Conservation (phyloP, 1,140 invertebrate genomes). For the Myzus persicae region DNA sequence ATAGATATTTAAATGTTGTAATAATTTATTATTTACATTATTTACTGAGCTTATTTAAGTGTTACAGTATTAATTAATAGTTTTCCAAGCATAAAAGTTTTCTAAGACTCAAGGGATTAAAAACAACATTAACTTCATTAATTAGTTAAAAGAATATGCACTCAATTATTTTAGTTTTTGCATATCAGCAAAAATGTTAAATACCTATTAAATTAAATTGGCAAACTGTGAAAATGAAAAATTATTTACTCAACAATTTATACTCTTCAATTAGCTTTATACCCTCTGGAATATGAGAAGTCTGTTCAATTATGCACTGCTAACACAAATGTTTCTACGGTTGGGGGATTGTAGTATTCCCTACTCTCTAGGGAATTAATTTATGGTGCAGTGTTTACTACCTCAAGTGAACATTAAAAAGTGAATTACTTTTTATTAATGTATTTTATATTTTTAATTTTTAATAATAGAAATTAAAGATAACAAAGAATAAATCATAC, state of each 20-base stretch:
- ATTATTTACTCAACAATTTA: constrained; percentile 40
- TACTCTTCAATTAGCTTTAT: constrained; percentile 38
- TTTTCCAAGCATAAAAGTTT: not conserved
- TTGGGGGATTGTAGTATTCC: constrained; percentile 9
- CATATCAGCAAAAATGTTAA: not conserved
- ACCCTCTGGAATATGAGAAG: constrained; percentile 28
- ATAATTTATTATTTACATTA: not conserved
- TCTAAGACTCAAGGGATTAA: not conserved
- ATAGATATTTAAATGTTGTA: not conserved
- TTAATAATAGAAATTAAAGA: too few species aligned
- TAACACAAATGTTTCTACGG: not conserved
- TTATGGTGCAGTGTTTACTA: not conserved
- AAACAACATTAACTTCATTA: not conserved
- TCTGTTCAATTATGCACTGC: constrained; percentile 26
- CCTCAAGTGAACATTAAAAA: not conserved
- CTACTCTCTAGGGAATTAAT: not conserved
- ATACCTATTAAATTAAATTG: not conserved
- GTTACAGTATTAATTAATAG: not conserved
- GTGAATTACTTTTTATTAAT: not conserved
- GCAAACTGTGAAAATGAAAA: constrained; percentile 18
- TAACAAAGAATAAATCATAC: too few species aligned
- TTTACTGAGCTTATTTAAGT: not conserved
- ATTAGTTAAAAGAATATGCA: not conserved
- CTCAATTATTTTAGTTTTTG: constrained; percentile 5
- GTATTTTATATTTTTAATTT: not conserved